Evolutionary conservation across 92 coral and sea anemone genomes (phyloP), one percentile per base, ranked within the genome.

Genomic region (Epizoanthus ramosus): DNA sequence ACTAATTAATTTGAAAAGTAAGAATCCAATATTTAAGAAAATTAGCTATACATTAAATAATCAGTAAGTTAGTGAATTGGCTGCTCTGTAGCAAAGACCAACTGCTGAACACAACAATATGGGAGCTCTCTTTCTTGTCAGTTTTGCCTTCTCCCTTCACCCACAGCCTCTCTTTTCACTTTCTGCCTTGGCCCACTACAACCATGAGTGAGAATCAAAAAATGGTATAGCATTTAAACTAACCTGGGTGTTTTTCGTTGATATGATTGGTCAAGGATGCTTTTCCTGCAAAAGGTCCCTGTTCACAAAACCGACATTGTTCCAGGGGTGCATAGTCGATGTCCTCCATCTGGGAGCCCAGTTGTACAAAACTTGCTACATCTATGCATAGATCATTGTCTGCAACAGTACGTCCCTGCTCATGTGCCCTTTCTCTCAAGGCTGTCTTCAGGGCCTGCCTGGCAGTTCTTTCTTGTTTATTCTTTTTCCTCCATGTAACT

Each of bases 331-430:
- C 58, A 18, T 65, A 57, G 17, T 77, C 71, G 18, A 77, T 77
- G 47, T 77, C 82, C 28, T 61, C 66, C 57, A 77, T 77, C 18
- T 77, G 82, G 23, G 82, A 56, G 22, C 82, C 82, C 41, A 41
- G 52, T 47, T 77, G 63, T 15, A 77, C 82, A 41, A 77, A 77
- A 41, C 82, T 60, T 22, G 71, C 59, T 10, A 77, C 35, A 77
- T 77, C 70, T 59, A 77, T 61, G 4, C 82, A 77, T 15, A 77
- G 47, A 77, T 61, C 71, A 77, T 41, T 23, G 18, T 61, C 82
- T 37, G 70, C 8, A 3, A 23, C 19, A 16, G 4, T 39, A 57
- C 45, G 18, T 18, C 63, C 71, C 24, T 3, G 37, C 18, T 18
- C 66, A 23, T n/a, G 58, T 14, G 28, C 24, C 7, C 23, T 63